These are phyloP conservation scores for Bugula neritina DNA, from an alignment of 2,888 invertebrate species.

Conservation along the genomic window DNA sequence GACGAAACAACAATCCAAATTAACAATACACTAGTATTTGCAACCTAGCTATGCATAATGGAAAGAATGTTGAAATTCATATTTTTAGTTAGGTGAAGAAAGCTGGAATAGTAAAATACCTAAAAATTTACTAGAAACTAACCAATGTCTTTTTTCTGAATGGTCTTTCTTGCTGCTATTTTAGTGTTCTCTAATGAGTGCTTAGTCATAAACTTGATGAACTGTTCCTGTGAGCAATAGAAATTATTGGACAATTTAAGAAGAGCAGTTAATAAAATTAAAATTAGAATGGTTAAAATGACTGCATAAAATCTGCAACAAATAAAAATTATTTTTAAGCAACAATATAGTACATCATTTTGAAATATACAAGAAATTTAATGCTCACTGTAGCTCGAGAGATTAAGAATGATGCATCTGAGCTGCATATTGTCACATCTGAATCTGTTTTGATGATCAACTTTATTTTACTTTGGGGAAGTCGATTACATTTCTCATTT, in stretches of 20 bases:
- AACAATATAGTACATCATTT: too few relatives aligned
- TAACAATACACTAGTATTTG: background rate
- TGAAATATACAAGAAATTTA: too few relatives aligned
- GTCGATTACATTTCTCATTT: background rate
- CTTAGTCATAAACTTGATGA: background rate
- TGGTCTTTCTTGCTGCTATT: background rate
- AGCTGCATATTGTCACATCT: conserved; percentile 9
- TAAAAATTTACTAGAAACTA: background rate
- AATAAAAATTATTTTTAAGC: too few relatives aligned
- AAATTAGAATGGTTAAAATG: too few relatives aligned
- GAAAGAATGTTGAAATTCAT: background rate
- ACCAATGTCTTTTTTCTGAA: background rate
- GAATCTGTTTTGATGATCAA: conserved; percentile 16
- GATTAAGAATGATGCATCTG: background rate
- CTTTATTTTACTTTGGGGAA: conserved; percentile 15
- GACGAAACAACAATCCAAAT: background rate
- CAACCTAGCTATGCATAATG: background rate
- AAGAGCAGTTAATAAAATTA: background rate
- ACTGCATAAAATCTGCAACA: too few relatives aligned
- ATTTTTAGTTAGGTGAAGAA: too few relatives aligned
- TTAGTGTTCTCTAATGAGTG: background rate
- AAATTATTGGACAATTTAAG: background rate
- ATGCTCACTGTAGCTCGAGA: background rate
- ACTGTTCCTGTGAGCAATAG: background rate
- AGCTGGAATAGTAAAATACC: background rate